These are phyloP conservation scores for Microcebus ravelobensis DNA, from an alignment of 2,113 vertebrate species.

Conservation along the genomic window DNA sequence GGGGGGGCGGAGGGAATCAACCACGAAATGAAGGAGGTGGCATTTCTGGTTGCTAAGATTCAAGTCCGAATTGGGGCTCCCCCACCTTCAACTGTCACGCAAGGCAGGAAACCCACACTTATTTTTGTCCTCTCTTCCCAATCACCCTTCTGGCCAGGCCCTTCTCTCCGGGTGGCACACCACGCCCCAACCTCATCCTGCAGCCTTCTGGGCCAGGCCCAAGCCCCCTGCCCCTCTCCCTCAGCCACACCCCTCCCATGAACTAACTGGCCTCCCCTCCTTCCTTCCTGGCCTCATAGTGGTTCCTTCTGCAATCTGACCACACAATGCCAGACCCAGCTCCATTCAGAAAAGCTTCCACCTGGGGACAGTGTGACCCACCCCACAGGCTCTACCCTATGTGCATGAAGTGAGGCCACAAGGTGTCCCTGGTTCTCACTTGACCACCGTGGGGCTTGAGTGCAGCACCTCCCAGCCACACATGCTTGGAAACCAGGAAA, in stretches of 20 bases:
- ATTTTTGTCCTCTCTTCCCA: not conserved
- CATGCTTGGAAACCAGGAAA: not conserved
- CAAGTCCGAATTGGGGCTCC: conserved; percentile 1
- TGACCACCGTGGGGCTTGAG: not conserved
- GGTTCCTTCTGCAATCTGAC: not conserved
- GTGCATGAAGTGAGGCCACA: not conserved
- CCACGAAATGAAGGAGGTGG: not conserved
- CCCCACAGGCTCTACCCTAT: not conserved
- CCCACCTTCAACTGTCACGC: conserved; percentile 17
- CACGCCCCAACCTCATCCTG: not conserved
- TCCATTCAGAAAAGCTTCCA: not conserved
- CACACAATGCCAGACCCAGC: not conserved
- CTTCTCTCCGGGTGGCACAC: fast-evolving
- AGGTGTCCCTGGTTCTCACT: not conserved
- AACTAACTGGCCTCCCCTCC: not conserved
- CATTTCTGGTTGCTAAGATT: conserved; percentile 24
- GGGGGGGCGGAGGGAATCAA: not conserved
- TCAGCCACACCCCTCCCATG: not conserved
- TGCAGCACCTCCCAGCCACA: not conserved
- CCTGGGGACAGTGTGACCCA: not conserved
- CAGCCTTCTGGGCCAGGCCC: not conserved
- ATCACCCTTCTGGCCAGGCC: not conserved
- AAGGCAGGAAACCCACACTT: conserved; percentile 16
- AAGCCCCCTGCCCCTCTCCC: not conserved
- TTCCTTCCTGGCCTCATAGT: not conserved